These are phyloP conservation scores for Drepana arcuata DNA, from an alignment of 1,140 invertebrate genomes.

Conservation along the genomic window DNA sequence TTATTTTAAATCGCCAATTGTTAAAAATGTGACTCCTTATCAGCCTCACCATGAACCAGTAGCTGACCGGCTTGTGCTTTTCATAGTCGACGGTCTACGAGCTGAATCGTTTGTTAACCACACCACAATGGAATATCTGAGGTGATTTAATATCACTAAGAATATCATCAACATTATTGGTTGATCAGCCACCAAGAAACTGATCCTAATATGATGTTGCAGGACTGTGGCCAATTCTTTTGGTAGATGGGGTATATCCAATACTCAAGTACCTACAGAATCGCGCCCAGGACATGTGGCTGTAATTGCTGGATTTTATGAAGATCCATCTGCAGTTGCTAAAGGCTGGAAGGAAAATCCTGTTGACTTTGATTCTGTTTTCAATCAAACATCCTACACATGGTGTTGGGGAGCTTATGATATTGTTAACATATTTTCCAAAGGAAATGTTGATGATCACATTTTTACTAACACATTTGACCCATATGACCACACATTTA, in stretches of 20 bases:
- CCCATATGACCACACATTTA: slow-evolving; percentile 62
- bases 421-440: slow-evolving; percentile 92
- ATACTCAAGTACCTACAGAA: slow-evolving; percentile 97
- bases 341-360: slow-evolving; percentile 98
- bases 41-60: slow-evolving; percentile 70
- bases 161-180: background rate
- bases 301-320: slow-evolving; percentile 95
- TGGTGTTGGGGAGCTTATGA: slow-evolving; percentile 96
- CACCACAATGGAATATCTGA: slow-evolving; percentile 73
- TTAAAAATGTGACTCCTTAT: slow-evolving; percentile 70
- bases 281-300: slow-evolving; percentile 97
- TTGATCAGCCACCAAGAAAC: too few relatives aligned
- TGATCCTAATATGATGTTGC: too few relatives aligned
- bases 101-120: slow-evolving; percentile 83
- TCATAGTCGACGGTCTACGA: slow-evolving; percentile 91
- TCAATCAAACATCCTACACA: slow-evolving; percentile 87
- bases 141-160: slow-evolving; percentile 42
- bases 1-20: slow-evolving; percentile 77
- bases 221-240: slow-evolving; percentile 75
- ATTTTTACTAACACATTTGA: slow-evolving; percentile 70
- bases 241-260: slow-evolving; percentile 91
- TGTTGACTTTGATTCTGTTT: slow-evolving; percentile 97
- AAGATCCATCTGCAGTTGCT: slow-evolving; percentile 97
- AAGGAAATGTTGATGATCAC: slow-evolving; percentile 72
- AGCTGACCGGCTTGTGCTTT: slow-evolving; percentile 86